Evolutionary conservation across 2,888 invertebrate species (phyloP).

Genomic region (Punctoribates punctum): DNA sequence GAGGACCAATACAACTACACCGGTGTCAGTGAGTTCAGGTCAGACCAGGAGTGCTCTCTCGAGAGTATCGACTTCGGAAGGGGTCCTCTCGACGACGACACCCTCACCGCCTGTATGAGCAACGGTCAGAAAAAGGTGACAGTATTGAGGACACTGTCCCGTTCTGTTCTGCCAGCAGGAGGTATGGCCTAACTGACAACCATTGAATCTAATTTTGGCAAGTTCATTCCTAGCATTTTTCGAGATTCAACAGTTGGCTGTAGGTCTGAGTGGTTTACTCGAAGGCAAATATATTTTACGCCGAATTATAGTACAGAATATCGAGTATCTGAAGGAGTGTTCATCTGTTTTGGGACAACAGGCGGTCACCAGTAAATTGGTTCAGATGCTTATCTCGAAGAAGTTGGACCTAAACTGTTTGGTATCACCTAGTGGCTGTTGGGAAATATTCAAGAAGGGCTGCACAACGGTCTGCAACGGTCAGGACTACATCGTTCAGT

Average conservation of each 20-base stretch:
- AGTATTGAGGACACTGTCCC: not conserved
- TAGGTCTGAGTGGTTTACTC: not conserved
- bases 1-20: not conserved
- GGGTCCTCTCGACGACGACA: not conserved
- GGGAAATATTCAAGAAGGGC: not conserved
- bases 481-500: not conserved
- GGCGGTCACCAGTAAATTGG: not conserved
- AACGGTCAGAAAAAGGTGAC: not conserved
- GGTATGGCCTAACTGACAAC: not conserved
- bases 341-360: not conserved
- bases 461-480: not conserved
- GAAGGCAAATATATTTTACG: not conserved
- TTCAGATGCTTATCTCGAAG: not conserved
- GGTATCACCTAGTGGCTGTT: not conserved
- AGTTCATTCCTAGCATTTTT: not conserved
- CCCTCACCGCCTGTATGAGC: not conserved
- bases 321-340: not conserved
- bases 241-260: not conserved
- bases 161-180: not conserved
- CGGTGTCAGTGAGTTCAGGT: not conserved
- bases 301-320: not conserved
- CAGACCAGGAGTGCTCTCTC: not conserved
- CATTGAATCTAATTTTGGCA: not conserved
- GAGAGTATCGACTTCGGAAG: not conserved
- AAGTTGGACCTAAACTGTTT: not conserved